Conservation (phyloP, 2,797 vertebrate species). For the Mus spretus region DNA sequence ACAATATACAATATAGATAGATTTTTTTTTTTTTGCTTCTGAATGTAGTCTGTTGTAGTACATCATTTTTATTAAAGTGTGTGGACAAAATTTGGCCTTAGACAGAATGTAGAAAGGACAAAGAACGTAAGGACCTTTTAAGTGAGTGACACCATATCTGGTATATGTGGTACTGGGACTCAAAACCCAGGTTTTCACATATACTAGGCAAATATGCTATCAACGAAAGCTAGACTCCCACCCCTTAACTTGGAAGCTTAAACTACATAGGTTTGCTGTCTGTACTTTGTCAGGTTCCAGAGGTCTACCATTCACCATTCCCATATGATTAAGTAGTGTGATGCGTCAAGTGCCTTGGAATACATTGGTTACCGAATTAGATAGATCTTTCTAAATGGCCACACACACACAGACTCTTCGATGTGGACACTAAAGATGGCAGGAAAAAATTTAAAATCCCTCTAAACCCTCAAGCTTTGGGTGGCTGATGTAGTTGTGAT, state of each 20-base stretch:
- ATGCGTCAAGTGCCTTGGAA: slow-evolving; percentile 28
- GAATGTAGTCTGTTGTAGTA: not conserved
- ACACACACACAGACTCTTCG: not conserved
- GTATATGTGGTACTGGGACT: not conserved
- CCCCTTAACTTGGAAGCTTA: not conserved
- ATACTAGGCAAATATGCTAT: not conserved
- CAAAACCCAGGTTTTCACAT: not conserved
- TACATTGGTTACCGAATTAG: not conserved
- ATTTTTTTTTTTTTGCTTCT: not conserved
- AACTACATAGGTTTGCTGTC: not conserved
- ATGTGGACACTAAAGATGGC: not conserved
- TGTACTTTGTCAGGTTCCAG: not conserved
- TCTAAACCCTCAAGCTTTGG: not conserved
- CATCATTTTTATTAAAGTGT: not conserved
- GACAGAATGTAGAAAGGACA: not conserved
- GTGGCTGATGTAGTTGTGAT: not conserved
- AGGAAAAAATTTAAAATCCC: slow-evolving; percentile 9
- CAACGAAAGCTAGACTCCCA: not conserved
- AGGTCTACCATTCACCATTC: not conserved
- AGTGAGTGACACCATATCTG: not conserved
- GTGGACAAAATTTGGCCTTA: not conserved
- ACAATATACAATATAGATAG: not conserved
- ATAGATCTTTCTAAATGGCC: not conserved
- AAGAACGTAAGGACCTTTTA: not conserved
- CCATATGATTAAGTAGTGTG: not conserved